Evolutionary conservation across 2,797 vertebrate species (phyloP).

Genomic region (Staurois parvus): DNA sequence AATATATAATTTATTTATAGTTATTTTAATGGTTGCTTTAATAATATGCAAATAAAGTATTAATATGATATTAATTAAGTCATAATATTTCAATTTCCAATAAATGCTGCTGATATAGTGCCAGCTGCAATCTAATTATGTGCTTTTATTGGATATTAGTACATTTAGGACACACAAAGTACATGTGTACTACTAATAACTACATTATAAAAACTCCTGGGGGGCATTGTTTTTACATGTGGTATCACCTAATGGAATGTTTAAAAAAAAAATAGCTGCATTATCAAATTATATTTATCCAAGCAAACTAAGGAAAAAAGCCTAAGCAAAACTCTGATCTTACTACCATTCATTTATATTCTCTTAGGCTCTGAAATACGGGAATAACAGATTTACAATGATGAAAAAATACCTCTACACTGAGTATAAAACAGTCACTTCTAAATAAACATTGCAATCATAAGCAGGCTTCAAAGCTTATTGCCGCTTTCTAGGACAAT

Average conservation of each 20-base stretch:
- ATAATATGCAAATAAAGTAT: slow-evolving; percentile 10
- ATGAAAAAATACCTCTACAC: too few species aligned
- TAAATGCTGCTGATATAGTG: background rate
- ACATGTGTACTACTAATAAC: too few species aligned
- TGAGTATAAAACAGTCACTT: too few species aligned
- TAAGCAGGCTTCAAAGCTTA: too few species aligned
- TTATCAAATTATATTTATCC: background rate
- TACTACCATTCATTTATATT: too few species aligned
- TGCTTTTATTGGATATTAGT: slow-evolving; percentile 14
- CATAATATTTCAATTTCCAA: background rate
- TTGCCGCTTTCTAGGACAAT: too few species aligned
- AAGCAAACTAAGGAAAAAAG: background rate
- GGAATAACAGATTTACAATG: too few species aligned
- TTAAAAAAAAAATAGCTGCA: slow-evolving; percentile 7
- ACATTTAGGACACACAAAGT: slow-evolving; percentile 9
- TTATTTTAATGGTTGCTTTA: background rate
- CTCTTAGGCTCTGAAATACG: too few species aligned
- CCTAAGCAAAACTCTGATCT: too few species aligned
- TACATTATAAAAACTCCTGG: slow-evolving; percentile 14
- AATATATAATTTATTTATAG: background rate
- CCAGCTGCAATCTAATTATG: background rate
- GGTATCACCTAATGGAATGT: slow-evolving; percentile 12
- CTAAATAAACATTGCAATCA: too few species aligned
- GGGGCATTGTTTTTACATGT: background rate
- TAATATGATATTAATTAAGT: slow-evolving; percentile 11